Conservation (phyloP, 2,113 vertebrate species). For the Silurus asotus region DNA sequence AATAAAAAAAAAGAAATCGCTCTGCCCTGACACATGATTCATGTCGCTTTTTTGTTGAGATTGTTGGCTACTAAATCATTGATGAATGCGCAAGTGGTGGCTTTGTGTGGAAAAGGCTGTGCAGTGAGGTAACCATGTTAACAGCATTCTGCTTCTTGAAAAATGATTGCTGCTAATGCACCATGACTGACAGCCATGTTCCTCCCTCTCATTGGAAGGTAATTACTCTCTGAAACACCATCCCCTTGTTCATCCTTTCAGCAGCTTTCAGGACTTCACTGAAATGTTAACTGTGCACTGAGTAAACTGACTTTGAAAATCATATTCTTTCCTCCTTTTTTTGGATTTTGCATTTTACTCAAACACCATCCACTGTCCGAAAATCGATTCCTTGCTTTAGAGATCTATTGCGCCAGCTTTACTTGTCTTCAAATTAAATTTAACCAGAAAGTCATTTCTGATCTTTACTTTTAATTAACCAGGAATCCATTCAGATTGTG, state of each 20-base stretch:
- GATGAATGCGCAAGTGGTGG: slow-evolving; percentile 21
- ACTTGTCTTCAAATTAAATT: neutral
- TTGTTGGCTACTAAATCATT: slow-evolving; percentile 46
- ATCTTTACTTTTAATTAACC: neutral
- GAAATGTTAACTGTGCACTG: slow-evolving; percentile 3
- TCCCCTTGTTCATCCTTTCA: slow-evolving; percentile 9
- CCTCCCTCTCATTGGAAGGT: slow-evolving; percentile 2
- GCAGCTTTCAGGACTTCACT: slow-evolving; percentile 1
- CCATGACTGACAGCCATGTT: slow-evolving; percentile 32
- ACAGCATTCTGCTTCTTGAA: slow-evolving; percentile 33
- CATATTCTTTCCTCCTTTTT: slow-evolving; percentile 10
- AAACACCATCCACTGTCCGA: neutral
- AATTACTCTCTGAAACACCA: slow-evolving; percentile 24
- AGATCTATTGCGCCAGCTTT: neutral
- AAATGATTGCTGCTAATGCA: slow-evolving; percentile 38
- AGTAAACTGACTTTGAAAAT: slow-evolving; percentile 4
- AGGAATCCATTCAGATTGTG: neutral
- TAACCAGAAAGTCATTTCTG: neutral
- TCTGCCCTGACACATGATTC: slow-evolving; percentile 32
- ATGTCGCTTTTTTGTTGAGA: slow-evolving; percentile 34
- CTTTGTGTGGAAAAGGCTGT: slow-evolving; percentile 35
- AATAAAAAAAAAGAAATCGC: neutral
- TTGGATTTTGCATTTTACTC: neutral
- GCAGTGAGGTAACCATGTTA: slow-evolving; percentile 33
- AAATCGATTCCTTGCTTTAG: neutral